phyloP scores from a whole-genome alignment of 2,888 invertebrate genomes.

The Pachymerium ferrugineum region DNA sequence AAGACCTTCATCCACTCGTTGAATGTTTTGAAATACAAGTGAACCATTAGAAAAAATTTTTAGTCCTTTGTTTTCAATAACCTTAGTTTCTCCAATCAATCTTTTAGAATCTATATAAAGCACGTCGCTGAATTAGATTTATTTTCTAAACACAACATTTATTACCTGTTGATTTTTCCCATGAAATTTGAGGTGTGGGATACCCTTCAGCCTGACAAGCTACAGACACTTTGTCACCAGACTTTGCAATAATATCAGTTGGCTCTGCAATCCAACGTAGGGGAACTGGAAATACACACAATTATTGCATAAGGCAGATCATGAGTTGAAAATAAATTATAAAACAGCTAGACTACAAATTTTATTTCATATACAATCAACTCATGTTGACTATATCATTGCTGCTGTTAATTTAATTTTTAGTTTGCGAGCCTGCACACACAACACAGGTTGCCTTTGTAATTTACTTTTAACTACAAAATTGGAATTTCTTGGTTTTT shows the following conservation, averaged over 20 bases:
- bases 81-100: neutral
- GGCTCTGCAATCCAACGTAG: neutral
- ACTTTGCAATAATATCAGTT: neutral
- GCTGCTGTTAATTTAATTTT: too few relatives aligned
- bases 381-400: neutral
- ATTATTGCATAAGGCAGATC: too few relatives aligned
- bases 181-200: conserved; percentile 86
- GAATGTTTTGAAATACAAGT: neutral
- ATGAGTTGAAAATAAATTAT: too few relatives aligned
- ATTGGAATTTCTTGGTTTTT: too few relatives aligned
- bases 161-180: conserved; percentile 94
- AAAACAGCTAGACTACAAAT: neutral
- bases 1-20: neutral
- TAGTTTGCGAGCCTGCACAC: too few relatives aligned
- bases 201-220: conserved; percentile 95
- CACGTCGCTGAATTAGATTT: too few relatives aligned
- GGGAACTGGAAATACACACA: neutral
- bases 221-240: conserved; percentile 44
- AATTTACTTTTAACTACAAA: too few relatives aligned
- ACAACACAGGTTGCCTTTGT: too few relatives aligned
- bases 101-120: neutral
- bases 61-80: neutral
- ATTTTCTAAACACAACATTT: too few relatives aligned
- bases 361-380: too few relatives aligned
- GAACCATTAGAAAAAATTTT: neutral